Evolutionary conservation across 2,797 vertebrate species (phyloP), one percentile per base, ranked within the genome.

Genomic region (Nannoperca obscura): DNA sequence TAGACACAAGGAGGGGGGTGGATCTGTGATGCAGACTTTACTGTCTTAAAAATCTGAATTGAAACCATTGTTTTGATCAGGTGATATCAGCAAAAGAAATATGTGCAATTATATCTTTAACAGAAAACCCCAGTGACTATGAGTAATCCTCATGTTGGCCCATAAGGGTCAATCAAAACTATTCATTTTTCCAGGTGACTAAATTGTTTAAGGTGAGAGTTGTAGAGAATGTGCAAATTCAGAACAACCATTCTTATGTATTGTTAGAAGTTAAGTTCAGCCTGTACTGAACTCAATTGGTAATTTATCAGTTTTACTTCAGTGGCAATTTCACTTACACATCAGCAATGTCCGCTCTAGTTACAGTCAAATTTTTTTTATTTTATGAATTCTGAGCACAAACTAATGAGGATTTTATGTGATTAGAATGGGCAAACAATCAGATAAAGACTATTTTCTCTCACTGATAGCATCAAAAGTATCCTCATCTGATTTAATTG

Each of bases 11-110:
- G 32, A 57, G 13, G 55, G 58, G 54, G 60, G n/a, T 52, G 40
- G 44, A 30, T 24, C n/a, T 36, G 20, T 24, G 50, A 24, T 58
- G 22, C 32, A 49, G 61, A 40, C 10, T n/a, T 53, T 40, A 46
- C 36, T 61, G 68, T 74, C 24, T 68, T 60, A 9, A 20, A 65
- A 71, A 58, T 57, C 44, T 60, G 60, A 10, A 40, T 52, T 64
- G 44, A 69, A 79, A 54, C 24, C 30, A 20, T 20, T 36, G 12
- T 76, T 55, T 62, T 52, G 69, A 75, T 80, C 30, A 60, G 30
- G 10, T 11, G 38, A 69, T 32, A 54, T 59, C 15, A 58, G 3
- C 10, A 55, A 40, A 24, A 30, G 2, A 57, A 13, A 40, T 17
- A 2, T 34, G 13, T 68, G 22, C 5, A 7, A 9, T 36, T 3